Conservation (phyloP, 1,140 invertebrate genomes). For the Drosophila teissieri region DNA sequence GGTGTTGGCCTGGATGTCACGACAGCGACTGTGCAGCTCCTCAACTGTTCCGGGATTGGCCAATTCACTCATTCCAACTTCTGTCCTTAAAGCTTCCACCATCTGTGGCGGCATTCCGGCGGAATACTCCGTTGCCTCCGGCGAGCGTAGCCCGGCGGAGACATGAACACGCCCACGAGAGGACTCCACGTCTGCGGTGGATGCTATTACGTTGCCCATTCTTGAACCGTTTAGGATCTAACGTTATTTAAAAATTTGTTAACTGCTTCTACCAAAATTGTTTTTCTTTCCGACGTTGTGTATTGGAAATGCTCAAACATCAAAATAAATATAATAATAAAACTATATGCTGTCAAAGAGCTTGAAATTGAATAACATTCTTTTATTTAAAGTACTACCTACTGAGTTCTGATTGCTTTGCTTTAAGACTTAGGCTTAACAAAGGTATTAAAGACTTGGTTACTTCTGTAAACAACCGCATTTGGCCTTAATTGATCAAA, state of each 20-base stretch:
- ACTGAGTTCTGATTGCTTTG: neutral
- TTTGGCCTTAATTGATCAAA: neutral
- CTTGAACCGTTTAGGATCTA: slow-evolving; percentile 1
- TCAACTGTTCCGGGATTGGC: slow-evolving; percentile 97
- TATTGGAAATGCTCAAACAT: slow-evolving; percentile 14
- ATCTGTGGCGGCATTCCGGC: slow-evolving; percentile 83
- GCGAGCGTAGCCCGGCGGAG: slow-evolving; percentile 11
- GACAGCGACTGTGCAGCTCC: slow-evolving; percentile 98
- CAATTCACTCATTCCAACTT: slow-evolving; percentile 69
- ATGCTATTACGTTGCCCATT: slow-evolving; percentile 88
- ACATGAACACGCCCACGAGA: neutral
- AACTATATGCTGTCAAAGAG: neutral
- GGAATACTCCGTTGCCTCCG: slow-evolving; percentile 28
- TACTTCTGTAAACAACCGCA: no score
- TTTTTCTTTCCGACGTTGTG: neutral
- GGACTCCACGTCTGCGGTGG: slow-evolving; percentile 74
- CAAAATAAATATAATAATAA: slow-evolving; percentile 8
- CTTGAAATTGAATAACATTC: neutral
- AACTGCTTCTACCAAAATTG: slow-evolving; percentile 15
- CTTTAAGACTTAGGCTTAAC: no score
- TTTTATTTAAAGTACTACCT: no score
- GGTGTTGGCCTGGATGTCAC: slow-evolving; percentile 97
- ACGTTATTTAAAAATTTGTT: slow-evolving; percentile 8
- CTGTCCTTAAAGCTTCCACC: slow-evolving; percentile 32
- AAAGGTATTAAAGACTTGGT: no score